Percentiles rank a stretch among this genome's conserved stretches.
These are phyloP conservation scores for Ctenodactylus gundi DNA, from an alignment of 2,113 vertebrate genomes.

Conservation along the genomic window DNA sequence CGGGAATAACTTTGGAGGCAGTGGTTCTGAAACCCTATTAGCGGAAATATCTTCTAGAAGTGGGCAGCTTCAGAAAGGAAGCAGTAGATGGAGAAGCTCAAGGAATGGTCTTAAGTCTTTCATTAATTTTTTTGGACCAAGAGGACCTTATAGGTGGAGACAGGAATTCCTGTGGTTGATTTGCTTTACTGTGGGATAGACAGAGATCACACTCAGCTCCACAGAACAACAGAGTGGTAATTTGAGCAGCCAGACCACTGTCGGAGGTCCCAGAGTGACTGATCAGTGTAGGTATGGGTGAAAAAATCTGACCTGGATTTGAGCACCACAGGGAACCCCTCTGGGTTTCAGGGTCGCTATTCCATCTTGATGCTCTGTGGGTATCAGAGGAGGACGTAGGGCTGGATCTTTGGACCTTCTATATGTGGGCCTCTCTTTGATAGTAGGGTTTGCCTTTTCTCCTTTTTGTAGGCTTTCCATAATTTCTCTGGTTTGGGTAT, in stretches of 20 bases:
- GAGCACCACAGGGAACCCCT: neutral
- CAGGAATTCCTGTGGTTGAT: constrained; percentile 46
- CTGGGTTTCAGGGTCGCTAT: neutral
- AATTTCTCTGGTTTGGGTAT: neutral
- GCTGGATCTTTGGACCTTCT: neutral
- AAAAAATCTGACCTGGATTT: neutral
- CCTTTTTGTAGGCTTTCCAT: neutral
- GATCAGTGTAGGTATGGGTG: neutral
- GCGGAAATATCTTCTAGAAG: neutral
- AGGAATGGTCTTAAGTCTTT: neutral
- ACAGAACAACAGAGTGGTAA: constrained; percentile 30
- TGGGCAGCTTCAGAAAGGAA: neutral
- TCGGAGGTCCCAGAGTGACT: neutral
- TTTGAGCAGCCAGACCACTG: constrained; percentile 38
- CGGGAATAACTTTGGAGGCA: neutral
- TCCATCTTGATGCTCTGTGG: neutral
- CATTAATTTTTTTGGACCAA: constrained; percentile 62
- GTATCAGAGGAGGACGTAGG: neutral
- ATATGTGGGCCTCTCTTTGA: neutral
- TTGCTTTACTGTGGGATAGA: neutral
- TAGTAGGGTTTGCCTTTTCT: neutral
- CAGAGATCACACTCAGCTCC: neutral
- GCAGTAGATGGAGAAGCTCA: neutral
- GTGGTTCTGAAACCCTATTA: neutral
- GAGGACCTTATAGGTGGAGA: neutral